A percentile compares a stretch with the other conserved stretches of the same genome.
Conservation (phyloP, 2,797 vertebrate genomes). For the Podarcis lilfordi region DNA sequence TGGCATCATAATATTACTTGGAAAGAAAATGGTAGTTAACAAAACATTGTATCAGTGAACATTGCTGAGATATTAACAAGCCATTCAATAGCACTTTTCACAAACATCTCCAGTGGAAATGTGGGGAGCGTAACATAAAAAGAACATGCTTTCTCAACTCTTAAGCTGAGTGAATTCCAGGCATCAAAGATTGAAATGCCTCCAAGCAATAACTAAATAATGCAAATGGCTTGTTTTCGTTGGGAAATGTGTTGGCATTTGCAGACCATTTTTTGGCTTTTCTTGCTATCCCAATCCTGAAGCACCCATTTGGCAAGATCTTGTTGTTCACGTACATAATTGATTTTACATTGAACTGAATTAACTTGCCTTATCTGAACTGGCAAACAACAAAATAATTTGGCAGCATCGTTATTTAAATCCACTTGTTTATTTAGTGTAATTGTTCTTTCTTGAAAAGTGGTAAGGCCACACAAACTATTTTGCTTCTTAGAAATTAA, state of each 20-base stretch:
- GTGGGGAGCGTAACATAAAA: slow-evolving; percentile 9
- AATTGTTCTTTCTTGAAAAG: slow-evolving; percentile 39
- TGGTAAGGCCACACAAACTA: slow-evolving; percentile 20
- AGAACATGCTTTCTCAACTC: slow-evolving; percentile 37
- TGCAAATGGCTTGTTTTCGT: slow-evolving; percentile 60
- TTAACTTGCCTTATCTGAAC: slow-evolving; percentile 48
- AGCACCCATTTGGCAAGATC: slow-evolving; percentile 46
- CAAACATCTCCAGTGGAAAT: slow-evolving; percentile 12
- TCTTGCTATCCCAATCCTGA: slow-evolving; percentile 51
- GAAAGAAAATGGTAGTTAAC: slow-evolving; percentile 36
- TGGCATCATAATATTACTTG: slow-evolving; percentile 27
- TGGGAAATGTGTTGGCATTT: slow-evolving; percentile 57
- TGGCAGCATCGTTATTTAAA: slow-evolving; percentile 47
- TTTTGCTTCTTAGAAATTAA: slow-evolving; percentile 43
- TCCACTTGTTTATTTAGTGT: slow-evolving; percentile 27
- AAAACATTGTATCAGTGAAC: slow-evolving; percentile 9
- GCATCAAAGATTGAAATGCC: slow-evolving; percentile 64
- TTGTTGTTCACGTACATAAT: slow-evolving; percentile 37
- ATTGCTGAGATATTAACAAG: slow-evolving; percentile 29
- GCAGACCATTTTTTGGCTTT: slow-evolving; percentile 50
- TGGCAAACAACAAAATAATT: slow-evolving; percentile 14
- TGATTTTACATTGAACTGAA: slow-evolving; percentile 44
- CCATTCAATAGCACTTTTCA: slow-evolving; percentile 26
- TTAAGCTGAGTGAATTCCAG: slow-evolving; percentile 52
- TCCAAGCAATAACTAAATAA: slow-evolving; percentile 63